phyloP scores from a whole-genome alignment of 2,888 invertebrate genomes.

The Drosophila ustulata region DNA sequence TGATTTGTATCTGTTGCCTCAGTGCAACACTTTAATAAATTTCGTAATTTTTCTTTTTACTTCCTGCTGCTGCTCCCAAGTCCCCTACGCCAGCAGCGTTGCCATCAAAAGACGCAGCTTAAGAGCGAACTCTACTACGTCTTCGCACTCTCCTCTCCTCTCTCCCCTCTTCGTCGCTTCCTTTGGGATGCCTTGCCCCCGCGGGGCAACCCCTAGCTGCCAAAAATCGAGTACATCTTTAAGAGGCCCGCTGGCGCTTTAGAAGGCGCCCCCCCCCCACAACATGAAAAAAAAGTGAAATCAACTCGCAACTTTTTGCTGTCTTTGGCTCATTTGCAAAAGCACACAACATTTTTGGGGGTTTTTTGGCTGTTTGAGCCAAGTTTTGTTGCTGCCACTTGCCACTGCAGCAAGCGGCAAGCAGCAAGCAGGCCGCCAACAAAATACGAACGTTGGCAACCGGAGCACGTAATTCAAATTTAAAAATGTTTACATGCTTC shows the following conservation, averaged over 20 bases:
- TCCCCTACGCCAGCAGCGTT: conserved; percentile 34
- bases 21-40: conserved; percentile 67
- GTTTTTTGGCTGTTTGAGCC: neutral
- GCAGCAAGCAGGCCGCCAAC: too few relatives aligned
- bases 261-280: neutral
- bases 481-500: conserved; percentile 78
- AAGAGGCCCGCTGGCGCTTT: conserved; percentile 5
- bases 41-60: conserved; percentile 70
- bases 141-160: too few relatives aligned
- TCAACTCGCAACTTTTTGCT: neutral
- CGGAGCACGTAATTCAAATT: conserved; percentile 77
- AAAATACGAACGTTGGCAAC: conserved; percentile 46
- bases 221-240: neutral
- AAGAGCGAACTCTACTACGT: neutral
- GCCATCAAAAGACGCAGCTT: conserved; percentile 50
- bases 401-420: neutral
- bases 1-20: conserved; percentile 3
- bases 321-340: conserved; percentile 52
- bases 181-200: neutral
- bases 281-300: neutral
- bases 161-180: neutral
- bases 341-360: conserved; percentile 11
- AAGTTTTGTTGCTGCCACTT: neutral
- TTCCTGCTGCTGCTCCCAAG: conserved; percentile 28
- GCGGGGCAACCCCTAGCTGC: neutral